phyloP scores from a whole-genome alignment of 1,140 invertebrate species.

The Zaprionus tsacasi region DNA sequence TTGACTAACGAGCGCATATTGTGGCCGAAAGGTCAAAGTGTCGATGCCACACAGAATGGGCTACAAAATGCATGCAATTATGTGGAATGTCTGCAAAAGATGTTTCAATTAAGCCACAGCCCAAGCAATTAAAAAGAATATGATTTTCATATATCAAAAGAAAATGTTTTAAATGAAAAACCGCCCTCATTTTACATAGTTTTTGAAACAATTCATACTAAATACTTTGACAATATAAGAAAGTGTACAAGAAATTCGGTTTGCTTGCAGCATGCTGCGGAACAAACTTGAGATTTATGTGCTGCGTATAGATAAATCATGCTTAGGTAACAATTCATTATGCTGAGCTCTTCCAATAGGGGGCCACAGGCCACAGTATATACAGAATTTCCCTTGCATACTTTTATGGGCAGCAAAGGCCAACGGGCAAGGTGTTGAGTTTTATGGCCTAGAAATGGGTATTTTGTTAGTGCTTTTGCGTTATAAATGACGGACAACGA shows the following conservation, averaged over 20 bases:
- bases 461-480: conserved; percentile 45
- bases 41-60: conserved; percentile 28
- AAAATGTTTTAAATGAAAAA: too few relatives aligned
- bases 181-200: too few relatives aligned
- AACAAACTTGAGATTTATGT: conserved; percentile 62
- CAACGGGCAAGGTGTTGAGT: conserved; percentile 47
- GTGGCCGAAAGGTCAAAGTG: conserved; percentile 74
- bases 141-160: background rate
- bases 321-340: conserved; percentile 77
- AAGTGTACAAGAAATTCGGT: background rate
- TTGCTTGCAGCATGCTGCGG: background rate
- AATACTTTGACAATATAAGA: background rate
- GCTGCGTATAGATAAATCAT: conserved; percentile 70
- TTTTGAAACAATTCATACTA: background rate
- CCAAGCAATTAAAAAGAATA: background rate
- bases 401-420: conserved; percentile 34
- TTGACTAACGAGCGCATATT: conserved; percentile 78
- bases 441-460: conserved; percentile 44
- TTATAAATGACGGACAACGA: conserved; percentile 58
- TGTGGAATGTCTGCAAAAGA: conserved; percentile 25
- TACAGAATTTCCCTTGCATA: conserved; percentile 41
- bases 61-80: conserved; percentile 57
- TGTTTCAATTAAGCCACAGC: background rate
- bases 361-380: background rate
- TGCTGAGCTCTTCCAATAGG: conserved; percentile 49